Evolutionary conservation across 2,113 vertebrate genomes (phyloP), one percentile per base, ranked within the genome.

Genomic region (Megaceryle torquata): DNA sequence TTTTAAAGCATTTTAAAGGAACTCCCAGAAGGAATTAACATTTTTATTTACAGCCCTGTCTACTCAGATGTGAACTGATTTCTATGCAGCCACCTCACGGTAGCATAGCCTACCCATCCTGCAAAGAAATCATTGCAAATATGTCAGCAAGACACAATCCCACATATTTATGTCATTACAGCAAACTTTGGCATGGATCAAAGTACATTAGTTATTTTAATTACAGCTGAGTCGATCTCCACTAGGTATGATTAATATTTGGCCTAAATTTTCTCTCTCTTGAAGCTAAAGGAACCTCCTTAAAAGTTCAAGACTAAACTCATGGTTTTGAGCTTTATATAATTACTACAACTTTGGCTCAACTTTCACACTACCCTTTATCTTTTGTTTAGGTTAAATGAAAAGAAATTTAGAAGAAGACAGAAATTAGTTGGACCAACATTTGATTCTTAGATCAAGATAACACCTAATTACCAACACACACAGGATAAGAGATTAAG

Each of bases 131-230:
- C 83, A 93, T 65, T 84, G 56, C 20, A 16, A 92, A 93, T 31
- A 4, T 89, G 95, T 91, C 95, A 93, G 77, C 29, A 84, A 94
- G 76, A 83, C 65, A 37, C 37, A 69, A 94, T 75, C 61, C 86
- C 69, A 84, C 93, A 94, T 96, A 94, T 88, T 96, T 96, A 92
- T 93, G 83, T n/a, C 48, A 57, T 94, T 93, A 93, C n/a, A 1
- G 44, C 8, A 3, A 91, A 86, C 48, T 78, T 76, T 96, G 96
- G 93, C 92, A 82, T 63, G 79, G 37, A 61, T 93, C 19, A 76
- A 94, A 86, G 35, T 29, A 71, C 93, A 84, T 95, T 94, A 93
- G 76, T 94, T 96, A 95, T 75, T 96, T 94, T 96, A 93, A 95
- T 95, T 96, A 94, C 83, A 91, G 57, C 61, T 90, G 82, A 95